A percentile compares a stretch with the other conserved stretches of the same genome.
Conservation (phyloP, 2,113 vertebrate species). For the Hypocryptadius cinnamomeus region DNA sequence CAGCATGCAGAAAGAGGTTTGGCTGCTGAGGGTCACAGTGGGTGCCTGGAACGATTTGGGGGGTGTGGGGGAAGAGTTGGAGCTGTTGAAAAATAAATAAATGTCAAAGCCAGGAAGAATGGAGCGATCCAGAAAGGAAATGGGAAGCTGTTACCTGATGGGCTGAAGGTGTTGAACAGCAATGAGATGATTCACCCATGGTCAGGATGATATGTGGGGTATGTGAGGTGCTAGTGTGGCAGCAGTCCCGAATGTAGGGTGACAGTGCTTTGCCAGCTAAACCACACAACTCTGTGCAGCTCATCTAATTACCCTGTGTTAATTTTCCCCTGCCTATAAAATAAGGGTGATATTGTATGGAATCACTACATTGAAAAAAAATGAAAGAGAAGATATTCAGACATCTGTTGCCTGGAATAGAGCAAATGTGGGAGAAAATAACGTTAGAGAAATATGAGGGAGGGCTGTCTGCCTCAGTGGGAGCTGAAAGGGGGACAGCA, state of each 20-base stretch:
- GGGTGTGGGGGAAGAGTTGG: accelerated
- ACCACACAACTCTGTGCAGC: accelerated
- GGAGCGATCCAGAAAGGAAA: neutral
- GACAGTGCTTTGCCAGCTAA: neutral
- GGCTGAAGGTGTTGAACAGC: neutral
- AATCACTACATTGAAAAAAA: neutral
- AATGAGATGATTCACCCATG: accelerated
- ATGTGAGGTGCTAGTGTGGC: neutral
- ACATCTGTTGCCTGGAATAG: neutral
- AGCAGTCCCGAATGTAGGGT: neutral
- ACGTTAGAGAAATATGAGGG: neutral
- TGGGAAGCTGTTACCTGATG: neutral
- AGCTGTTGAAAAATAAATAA: neutral
- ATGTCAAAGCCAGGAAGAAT: neutral
- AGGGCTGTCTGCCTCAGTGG: neutral
- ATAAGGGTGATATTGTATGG: neutral
- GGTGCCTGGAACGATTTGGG: accelerated
- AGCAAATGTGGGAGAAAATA: neutral
- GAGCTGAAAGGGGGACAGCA: neutral
- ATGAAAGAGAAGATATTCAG: neutral
- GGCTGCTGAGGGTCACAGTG: neutral
- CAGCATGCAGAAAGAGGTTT: neutral
- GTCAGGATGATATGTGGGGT: neutral
- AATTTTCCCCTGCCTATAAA: neutral
- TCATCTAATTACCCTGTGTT: neutral